Evolutionary conservation across 2,797 vertebrate species (phyloP).

Genomic region (Cuculus canorus): DNA sequence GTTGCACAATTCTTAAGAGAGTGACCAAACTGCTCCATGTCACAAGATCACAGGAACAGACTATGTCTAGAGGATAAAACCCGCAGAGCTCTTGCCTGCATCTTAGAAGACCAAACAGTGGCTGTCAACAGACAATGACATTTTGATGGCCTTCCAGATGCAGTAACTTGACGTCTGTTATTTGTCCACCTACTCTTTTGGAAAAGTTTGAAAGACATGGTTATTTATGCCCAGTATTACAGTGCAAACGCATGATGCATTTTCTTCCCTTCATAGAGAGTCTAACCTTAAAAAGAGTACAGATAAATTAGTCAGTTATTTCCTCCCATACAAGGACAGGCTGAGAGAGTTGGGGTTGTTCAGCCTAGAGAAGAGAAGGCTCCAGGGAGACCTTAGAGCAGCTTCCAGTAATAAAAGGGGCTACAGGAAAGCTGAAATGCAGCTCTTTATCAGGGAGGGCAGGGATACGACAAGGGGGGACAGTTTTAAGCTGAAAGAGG

Average conservation of each 20-base stretch:
- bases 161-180: neutral
- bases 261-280: neutral
- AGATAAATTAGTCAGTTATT: neutral
- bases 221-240: neutral
- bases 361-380: no score
- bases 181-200: neutral
- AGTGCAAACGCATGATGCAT: rapidly evolving
- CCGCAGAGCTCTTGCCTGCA: neutral
- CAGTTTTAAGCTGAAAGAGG: no score
- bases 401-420: no score
- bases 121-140: rapidly evolving
- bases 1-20: neutral
- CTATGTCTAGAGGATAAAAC: neutral
- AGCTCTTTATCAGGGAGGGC: no score
- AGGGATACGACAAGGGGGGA: no score
- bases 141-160: neutral
- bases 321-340: no score
- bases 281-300: neutral
- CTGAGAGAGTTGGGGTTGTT: no score
- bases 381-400: no score
- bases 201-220: neutral
- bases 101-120: neutral
- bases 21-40: neutral
- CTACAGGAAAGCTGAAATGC: no score
- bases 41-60: neutral